Evolutionary conservation across 2,888 invertebrate species (phyloP), one percentile per base, ranked within the genome.

Genomic region (Epirrhoe alternata): DNA sequence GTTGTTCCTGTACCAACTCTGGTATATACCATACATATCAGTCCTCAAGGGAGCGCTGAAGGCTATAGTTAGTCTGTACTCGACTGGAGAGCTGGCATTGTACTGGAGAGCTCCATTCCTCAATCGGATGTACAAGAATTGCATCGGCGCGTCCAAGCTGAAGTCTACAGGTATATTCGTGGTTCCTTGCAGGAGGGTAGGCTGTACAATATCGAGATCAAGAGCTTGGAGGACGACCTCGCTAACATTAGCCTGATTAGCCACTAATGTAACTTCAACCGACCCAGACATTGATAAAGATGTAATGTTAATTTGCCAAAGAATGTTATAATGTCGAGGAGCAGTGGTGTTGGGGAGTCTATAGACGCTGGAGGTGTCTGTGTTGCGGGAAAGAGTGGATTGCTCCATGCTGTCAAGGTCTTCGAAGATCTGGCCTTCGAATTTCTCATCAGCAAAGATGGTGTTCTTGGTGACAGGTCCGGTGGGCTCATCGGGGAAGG

Each of bases 241-340:
- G 35, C 38, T 78, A 1, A 90, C 84, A 47, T 77, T 73, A 0
- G 73, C 58, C 72, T 84, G 77, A 0, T 85, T 89, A 7, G 91
- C 85, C 0, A 57, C 68, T 0, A 92, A 56, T 0, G 75, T 7
- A 5, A 95, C 94, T 0, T 63, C 64, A 0, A 91, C 90, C 0
- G 47, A 50, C 0, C 95, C 95, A 1, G 68, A 51, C 61, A 94
- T 93, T 5, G 30, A 1, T 30, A 51, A 35, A 33, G 7, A 1
- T 10, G 33, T 55, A 0, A 94, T 84, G 62, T 93, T 84, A 0
- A 95, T 89, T 0, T 72, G 76, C 77, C 96, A 86, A 0, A 85
- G 70, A 0, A 96, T 77, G 0, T 88, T 79, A 74, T 96, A 96
- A 31, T 86, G 84, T 0, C 60, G 71, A 0, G 96, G 96, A 14